Evolutionary conservation across 2,888 invertebrate genomes (phyloP), one percentile per base, ranked within the genome.

Genomic region (Graphium colonna): DNA sequence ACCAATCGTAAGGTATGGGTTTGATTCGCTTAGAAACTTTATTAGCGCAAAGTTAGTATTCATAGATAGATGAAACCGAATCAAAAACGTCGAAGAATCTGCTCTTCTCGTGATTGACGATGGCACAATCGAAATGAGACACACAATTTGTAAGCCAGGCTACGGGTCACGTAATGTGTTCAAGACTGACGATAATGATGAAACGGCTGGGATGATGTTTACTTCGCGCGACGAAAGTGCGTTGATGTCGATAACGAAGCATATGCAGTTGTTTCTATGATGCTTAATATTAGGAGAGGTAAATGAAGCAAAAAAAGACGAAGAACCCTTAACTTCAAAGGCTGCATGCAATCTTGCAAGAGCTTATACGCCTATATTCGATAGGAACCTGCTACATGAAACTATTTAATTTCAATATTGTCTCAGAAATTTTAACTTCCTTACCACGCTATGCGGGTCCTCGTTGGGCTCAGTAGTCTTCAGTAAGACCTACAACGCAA

Each of bases 401-500:
- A 26, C 58, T 12, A 26, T 53, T 8, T 42, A 61, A 31, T 56
- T 58, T 12, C 59, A 59, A 53, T 53, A 56, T 15, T 58, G 57
- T 36, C 31, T 61, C 9, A 38, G 48, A 8, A 54, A 59, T 12
- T 16, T 61, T 10, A 55, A 46, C 9, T 52, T 43, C 18, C 39
- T 61, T 46, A 61, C 56, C 46, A 44, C 28, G 36, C 49, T 59
- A n/a, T 61, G 61, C 39, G 57, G 59, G 10, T 41, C 56, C 15
- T 41, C 51, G 18, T 51, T 52, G 18, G 7, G 26, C 12, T 41
- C 52, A 3, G 51, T 56, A 0, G 15, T 16, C 10, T 50, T 56
- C 38, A 45, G 51, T 36, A 56, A 52, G 28, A 43, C 51, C 13
- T 61, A 52, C 45, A 56, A 55, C 44, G 60, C 51, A 10, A 57